Conservation (phyloP, 2,113 vertebrate genomes). For the Guaruba guarouba region DNA sequence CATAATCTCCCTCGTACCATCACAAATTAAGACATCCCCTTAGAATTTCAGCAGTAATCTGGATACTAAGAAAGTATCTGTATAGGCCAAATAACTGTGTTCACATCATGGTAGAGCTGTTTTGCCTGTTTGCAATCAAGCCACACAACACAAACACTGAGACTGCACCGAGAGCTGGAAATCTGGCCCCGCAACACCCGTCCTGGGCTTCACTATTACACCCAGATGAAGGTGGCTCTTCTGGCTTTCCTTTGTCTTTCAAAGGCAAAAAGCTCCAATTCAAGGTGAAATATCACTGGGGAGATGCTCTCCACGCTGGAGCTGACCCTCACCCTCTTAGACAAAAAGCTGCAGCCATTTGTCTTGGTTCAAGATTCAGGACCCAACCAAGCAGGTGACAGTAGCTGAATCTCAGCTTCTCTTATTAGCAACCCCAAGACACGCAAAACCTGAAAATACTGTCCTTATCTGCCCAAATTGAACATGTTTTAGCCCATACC, state of each 20-base stretch:
- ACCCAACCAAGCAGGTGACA: not conserved
- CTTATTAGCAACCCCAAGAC: not conserved
- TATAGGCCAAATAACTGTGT: not conserved
- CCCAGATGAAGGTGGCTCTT: not conserved
- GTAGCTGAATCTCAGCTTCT: not conserved
- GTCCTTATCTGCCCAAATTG: rapidly evolving
- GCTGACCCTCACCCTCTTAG: not conserved
- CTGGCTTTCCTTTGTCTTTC: not conserved
- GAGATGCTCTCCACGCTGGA: not conserved
- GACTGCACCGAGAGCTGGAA: rapidly evolving
- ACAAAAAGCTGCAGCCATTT: not conserved
- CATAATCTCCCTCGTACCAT: not conserved
- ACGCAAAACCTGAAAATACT: not conserved
- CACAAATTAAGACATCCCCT: not conserved
- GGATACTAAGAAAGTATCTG: not conserved
- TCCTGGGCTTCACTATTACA: rapidly evolving
- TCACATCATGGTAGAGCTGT: not conserved
- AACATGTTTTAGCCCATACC: not conserved
- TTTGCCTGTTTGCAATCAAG: not conserved
- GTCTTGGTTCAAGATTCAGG: not conserved
- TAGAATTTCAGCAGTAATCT: not conserved
- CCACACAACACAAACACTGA: rapidly evolving
- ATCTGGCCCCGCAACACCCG: rapidly evolving
- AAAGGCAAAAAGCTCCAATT: not conserved
- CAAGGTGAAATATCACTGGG: not conserved